Conservation (phyloP, 2,797 vertebrate species). For the Nyctibius grandis region DNA sequence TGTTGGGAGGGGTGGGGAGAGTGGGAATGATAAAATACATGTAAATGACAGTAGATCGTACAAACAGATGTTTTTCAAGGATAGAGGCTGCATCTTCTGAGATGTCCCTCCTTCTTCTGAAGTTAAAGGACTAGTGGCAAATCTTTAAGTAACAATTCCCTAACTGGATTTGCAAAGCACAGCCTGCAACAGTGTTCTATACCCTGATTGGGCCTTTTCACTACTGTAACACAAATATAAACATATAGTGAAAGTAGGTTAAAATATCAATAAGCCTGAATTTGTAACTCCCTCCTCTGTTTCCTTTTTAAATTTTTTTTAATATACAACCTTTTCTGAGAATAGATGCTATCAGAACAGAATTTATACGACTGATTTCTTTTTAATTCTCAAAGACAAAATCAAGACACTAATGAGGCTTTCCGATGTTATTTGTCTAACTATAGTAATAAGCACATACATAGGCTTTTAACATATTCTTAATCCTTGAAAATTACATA, state of each 20-base stretch:
- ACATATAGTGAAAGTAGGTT: background rate
- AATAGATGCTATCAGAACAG: background rate
- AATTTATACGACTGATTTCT: background rate
- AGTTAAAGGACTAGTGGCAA: background rate
- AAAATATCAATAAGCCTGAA: background rate
- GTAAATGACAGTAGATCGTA: background rate
- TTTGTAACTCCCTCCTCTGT: background rate
- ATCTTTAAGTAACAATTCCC: background rate
- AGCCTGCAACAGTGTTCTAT: background rate
- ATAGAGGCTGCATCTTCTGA: background rate
- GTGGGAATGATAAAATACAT: background rate
- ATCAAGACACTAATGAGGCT: background rate
- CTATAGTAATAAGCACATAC: background rate
- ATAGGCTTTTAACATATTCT: background rate
- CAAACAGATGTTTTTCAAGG: background rate
- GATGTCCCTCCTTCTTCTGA: background rate
- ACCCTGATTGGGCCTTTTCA: background rate
- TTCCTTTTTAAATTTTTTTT: background rate
- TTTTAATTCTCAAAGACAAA: background rate
- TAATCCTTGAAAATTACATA: background rate
- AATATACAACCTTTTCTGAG: background rate
- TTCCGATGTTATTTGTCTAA: background rate
- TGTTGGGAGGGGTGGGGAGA: too few relatives aligned
- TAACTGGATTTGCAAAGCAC: background rate
- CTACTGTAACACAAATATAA: background rate